Conservation (phyloP, 2,797 vertebrate genomes). For the Spinibarbus caldwelli region DNA sequence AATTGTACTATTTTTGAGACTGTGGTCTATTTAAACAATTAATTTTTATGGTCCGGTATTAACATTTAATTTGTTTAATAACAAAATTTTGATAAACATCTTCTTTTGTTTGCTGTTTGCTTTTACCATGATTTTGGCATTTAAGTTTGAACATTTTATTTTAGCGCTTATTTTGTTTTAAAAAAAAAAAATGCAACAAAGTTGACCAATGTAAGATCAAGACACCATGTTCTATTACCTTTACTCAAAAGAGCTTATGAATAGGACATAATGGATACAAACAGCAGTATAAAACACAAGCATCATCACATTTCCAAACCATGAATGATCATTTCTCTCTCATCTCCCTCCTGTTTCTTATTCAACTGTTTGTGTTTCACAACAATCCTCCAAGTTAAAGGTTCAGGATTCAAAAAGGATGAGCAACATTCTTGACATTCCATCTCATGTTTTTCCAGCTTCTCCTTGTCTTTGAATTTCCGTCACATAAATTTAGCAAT, state of each 20-base stretch:
- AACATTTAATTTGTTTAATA: constrained; percentile 46
- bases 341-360: constrained; percentile 68
- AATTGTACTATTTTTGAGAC: constrained; percentile 6
- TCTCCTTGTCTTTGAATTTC: constrained; percentile 50
- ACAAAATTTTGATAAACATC: constrained; percentile 34
- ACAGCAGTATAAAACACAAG: constrained; percentile 45
- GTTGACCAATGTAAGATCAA: not conserved
- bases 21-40: not conserved
- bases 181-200: not conserved
- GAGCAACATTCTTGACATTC: constrained; percentile 49
- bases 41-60: constrained; percentile 6
- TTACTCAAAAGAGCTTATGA: constrained; percentile 18
- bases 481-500: constrained; percentile 38
- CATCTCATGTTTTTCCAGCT: constrained; percentile 29
- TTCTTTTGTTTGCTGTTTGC: not conserved
- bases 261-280: constrained; percentile 34
- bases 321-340: constrained; percentile 34
- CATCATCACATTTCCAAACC: constrained; percentile 16
- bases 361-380: constrained; percentile 74
- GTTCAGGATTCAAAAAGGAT: constrained; percentile 24
- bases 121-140: not conserved
- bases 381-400: constrained; percentile 58
- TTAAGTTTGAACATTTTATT: not conserved
- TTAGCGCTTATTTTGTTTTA: not conserved
- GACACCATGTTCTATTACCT: constrained; percentile 16